Evolutionary conservation across 1,140 invertebrate genomes (phyloP), one percentile per base, ranked within the genome.

Genomic region (Saccostrea glomerata): DNA sequence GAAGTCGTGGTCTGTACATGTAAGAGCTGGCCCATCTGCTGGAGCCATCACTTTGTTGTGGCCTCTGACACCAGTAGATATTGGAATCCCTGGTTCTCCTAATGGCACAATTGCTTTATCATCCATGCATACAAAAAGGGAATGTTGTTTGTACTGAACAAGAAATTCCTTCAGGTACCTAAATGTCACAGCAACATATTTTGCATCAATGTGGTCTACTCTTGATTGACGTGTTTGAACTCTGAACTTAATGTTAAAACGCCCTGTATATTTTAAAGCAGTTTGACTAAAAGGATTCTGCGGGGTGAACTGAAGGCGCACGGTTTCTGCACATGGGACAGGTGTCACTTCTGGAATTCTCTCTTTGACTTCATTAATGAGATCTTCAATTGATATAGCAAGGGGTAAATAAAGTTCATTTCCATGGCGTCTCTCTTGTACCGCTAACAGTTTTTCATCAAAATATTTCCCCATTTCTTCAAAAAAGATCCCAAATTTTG

Each of bases 81-180:
- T 84, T 20, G 73, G 86, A 30, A 84, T n/a, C 25, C 82, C 89
- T 30, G 84, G 89, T 77, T 90, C 89, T 83, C 84, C 84, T 56
- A 90, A 20, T 7, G 86, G 84, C n/a, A 90, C 23, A n/a, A 83
- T 88, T 23, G 86, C 85, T 84, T 89, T 91, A 70, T 89, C 88
- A 91, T 91, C 86, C 23, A 88, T 25, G 55, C 86, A 88, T 17
- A 89, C 36, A 30, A 89, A 55, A 3, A 85, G 3, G 47, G 86
- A 5, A 56, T 84, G 15, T 2, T 86, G 47, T 60, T 54, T 70
- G n/a, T 73, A 66, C 40, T 86, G 85, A 12, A 73, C 63, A 85
- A 54, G 23, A 11, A 87, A 87, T 60, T 87, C 86, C 82, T 86
- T 87, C 82, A 90, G 40, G 82, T 86, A 88, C 36, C 36, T 82